Evolutionary conservation across 2,113 vertebrate genomes (phyloP).

Genomic region (Clarias batrachus): DNA sequence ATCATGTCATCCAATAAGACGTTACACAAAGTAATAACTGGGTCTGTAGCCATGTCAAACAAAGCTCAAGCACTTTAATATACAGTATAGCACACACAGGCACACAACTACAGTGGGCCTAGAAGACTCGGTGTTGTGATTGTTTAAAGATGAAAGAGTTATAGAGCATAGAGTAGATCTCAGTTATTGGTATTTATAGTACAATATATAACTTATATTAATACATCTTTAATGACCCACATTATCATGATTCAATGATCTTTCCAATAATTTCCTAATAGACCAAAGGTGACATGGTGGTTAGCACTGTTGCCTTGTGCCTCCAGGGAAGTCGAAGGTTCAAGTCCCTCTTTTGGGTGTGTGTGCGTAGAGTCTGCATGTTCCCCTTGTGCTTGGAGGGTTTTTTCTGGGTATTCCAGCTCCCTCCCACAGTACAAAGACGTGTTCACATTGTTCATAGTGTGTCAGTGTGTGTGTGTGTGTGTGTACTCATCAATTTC

Average conservation of each 20-base stretch:
- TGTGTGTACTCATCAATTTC: too few species aligned
- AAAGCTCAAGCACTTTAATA: background rate
- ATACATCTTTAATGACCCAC: background rate
- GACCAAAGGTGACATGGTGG: too few species aligned
- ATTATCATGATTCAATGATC: background rate
- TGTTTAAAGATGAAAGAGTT: background rate
- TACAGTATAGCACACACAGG: too few species aligned
- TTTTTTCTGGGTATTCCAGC: too few species aligned
- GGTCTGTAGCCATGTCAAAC: background rate
- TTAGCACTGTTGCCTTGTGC: too few species aligned
- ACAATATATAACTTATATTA: background rate
- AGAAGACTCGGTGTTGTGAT: background rate
- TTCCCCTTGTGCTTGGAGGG: too few species aligned
- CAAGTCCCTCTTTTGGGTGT: too few species aligned
- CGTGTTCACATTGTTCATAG: too few species aligned
- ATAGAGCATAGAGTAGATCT: background rate
- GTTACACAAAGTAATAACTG: background rate
- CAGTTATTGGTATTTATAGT: background rate
- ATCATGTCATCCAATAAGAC: background rate
- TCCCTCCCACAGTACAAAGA: too few species aligned
- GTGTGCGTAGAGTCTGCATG: too few species aligned
- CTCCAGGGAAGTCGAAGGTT: too few species aligned
- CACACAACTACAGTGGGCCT: background rate
- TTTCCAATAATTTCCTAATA: background rate
- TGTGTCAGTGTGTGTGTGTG: too few species aligned